phyloP scores from a whole-genome alignment of 2,888 invertebrate species.

The Mythimna albipuncta region DNA sequence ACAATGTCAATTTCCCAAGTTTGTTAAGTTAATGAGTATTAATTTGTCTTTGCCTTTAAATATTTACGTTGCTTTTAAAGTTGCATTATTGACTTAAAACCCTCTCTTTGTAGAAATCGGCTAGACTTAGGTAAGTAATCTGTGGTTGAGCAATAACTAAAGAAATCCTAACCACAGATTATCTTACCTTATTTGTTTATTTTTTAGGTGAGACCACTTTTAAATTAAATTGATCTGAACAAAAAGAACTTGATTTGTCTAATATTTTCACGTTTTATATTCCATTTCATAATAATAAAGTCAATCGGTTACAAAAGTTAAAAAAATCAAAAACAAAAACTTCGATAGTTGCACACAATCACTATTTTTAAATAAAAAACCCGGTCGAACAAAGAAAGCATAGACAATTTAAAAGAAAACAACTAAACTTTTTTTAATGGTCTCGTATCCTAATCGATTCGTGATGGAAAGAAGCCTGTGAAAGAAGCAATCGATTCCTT shows the following conservation, averaged over 20 bases:
- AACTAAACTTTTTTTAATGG: neutral
- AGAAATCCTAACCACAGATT: conserved; percentile 45
- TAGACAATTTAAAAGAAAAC: conserved; percentile 7
- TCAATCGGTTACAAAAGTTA: neutral
- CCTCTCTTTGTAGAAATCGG: conserved; percentile 41
- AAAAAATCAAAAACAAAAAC: conserved; percentile 12
- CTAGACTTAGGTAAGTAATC: conserved; percentile 33
- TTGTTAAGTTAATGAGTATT: neutral
- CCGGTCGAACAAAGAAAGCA: conserved; percentile 11
- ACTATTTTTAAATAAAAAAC: conserved; percentile 20
- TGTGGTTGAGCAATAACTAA: conserved; percentile 46
- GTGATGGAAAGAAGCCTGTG: conserved; percentile 56
- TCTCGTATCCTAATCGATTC: conserved; percentile 58
- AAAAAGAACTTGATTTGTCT: conserved; percentile 15
- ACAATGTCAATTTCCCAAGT: neutral
- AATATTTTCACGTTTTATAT: conserved; percentile 12
- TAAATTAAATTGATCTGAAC: conserved; percentile 13
- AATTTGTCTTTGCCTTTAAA: conserved; percentile 17
- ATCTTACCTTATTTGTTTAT: conserved; percentile 13
- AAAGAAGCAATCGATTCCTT: conserved; percentile 57
- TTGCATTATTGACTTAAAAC: neutral
- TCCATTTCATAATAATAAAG: conserved; percentile 7
- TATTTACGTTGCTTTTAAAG: conserved; percentile 15
- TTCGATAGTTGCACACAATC: conserved; percentile 18
- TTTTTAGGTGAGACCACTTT: neutral